Percentiles rank a stretch among this genome's conserved stretches.
phyloP scores from a whole-genome alignment of 2,113 vertebrate species.

The Brachyistius frenatus region DNA sequence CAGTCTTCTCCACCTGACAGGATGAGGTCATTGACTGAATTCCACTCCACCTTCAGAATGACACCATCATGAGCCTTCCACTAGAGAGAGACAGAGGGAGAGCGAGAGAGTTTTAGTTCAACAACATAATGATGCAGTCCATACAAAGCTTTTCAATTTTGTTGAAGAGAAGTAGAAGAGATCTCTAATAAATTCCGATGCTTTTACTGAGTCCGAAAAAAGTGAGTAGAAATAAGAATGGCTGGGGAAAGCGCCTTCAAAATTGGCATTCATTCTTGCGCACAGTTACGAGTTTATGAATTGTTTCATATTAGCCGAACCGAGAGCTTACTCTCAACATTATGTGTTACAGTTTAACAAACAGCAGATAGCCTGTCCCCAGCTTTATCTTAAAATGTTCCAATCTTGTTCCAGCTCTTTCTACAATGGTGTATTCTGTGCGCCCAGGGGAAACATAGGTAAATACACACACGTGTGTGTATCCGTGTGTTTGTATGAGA shows the following conservation, averaged over 20 bases:
- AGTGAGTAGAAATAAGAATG: background rate
- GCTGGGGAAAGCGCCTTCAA: background rate
- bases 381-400: background rate
- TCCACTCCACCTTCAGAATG: conserved; percentile 97
- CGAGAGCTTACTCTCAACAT: background rate
- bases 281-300: conserved; percentile 12
- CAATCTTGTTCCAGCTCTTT: conserved; percentile 12
- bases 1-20: conserved; percentile 97
- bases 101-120: background rate
- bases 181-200: background rate
- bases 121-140: conserved; percentile 1
- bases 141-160: background rate
- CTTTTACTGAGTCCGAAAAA: background rate
- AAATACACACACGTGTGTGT: background rate
- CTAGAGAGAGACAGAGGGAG: conserved; percentile 77
- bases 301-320: background rate
- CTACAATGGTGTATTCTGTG: conserved; percentile 4
- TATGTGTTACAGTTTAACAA: background rate
- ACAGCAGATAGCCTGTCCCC: background rate
- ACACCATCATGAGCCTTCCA: conserved; percentile 98
- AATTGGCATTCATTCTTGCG: conserved; percentile 4
- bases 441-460: background rate
- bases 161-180: background rate
- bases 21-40: conserved; percentile 94
- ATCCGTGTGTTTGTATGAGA: conserved; percentile 15